These are phyloP conservation scores for Thinocorus orbignyianus DNA, from an alignment of 2,113 vertebrate species.

Conservation along the genomic window DNA sequence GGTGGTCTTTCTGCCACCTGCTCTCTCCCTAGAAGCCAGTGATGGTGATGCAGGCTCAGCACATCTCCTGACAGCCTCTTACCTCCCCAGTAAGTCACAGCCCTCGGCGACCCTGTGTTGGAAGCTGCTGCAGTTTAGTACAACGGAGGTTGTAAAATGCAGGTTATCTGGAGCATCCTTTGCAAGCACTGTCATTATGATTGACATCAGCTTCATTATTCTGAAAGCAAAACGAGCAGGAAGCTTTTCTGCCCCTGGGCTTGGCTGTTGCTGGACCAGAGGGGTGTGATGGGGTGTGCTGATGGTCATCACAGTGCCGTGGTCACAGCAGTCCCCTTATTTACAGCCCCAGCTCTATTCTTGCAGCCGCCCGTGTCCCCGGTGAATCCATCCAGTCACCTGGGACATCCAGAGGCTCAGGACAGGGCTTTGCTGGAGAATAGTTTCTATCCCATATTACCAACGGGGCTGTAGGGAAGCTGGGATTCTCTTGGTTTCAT, in stretches of 20 bases:
- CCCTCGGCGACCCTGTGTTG: fast-evolving
- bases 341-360: background rate
- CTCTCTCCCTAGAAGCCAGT: background rate
- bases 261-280: background rate
- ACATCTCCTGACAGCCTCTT: background rate
- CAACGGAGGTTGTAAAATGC: background rate
- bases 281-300: background rate
- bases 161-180: background rate
- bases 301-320: background rate
- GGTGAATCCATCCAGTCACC: background rate
- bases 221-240: background rate
- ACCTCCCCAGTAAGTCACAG: background rate
- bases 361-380: background rate
- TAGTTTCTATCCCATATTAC: background rate
- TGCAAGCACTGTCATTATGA: background rate
- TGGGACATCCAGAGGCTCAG: background rate
- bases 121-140: background rate
- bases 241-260: background rate
- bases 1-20: background rate
- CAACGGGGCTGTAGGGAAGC: background rate
- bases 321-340: background rate
- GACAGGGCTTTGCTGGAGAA: background rate
- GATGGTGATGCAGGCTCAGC: background rate
- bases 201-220: background rate
- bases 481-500: constrained; percentile 22